phyloP scores from a whole-genome alignment of 2,888 invertebrate genomes.

The Psylliodes chrysocephalus region DNA sequence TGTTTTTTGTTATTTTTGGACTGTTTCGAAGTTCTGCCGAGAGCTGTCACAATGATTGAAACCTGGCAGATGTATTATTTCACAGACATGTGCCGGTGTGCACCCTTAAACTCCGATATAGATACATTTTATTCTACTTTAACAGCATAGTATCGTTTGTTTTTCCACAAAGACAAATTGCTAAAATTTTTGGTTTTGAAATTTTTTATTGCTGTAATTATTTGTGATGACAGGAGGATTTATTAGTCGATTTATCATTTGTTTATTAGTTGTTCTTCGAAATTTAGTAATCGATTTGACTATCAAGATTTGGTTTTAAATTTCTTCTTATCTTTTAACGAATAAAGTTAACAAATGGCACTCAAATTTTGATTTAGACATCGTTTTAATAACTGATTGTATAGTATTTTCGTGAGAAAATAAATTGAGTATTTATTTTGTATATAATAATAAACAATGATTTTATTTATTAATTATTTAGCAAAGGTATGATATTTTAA shows the following conservation, averaged over 20 bases:
- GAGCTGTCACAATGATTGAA: slow-evolving; percentile 62
- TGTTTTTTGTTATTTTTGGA: slow-evolving; percentile 61
- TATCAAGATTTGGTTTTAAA: background rate
- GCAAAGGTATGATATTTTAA: too few species aligned
- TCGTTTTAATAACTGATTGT: too few species aligned
- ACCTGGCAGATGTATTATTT: slow-evolving; percentile 64
- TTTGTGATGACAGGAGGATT: slow-evolving; percentile 39
- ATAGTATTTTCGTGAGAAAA: too few species aligned
- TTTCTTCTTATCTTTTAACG: background rate
- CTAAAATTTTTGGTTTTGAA: slow-evolving; percentile 6
- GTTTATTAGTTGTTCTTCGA: background rate
- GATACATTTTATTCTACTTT: slow-evolving; percentile 25
- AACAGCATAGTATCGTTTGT: slow-evolving; percentile 25
- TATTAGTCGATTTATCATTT: slow-evolving; percentile 32
- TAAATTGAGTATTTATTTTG: too few species aligned
- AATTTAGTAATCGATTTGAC: background rate
- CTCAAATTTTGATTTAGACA: too few species aligned
- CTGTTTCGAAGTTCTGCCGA: slow-evolving; percentile 51
- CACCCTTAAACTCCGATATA: slow-evolving; percentile 40
- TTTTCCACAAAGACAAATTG: slow-evolving; percentile 32
- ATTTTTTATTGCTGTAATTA: slow-evolving; percentile 31
- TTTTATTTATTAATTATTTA: too few species aligned
- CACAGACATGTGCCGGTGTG: slow-evolving; percentile 60
- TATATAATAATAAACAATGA: too few species aligned
- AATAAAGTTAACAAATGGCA: too few species aligned